Evolutionary conservation across 2,888 invertebrate genomes (phyloP).

Genomic region (Phyllotreta striolata): DNA sequence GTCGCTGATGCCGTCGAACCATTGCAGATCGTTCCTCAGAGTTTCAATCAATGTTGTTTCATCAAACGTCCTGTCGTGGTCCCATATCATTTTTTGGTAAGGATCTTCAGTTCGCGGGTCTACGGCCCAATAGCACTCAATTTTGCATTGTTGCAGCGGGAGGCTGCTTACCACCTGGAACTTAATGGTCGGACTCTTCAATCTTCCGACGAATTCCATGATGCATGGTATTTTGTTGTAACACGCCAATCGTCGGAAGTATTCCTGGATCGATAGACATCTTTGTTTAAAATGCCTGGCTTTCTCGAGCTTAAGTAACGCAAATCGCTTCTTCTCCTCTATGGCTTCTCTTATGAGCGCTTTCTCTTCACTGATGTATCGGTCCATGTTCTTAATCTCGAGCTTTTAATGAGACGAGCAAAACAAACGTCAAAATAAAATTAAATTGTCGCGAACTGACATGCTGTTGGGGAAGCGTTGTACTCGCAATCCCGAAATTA

Average conservation of each 20-base stretch:
- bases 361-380: constrained; percentile 17
- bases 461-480: no score
- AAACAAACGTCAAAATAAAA: no score
- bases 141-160: constrained; percentile 31
- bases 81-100: constrained; percentile 43
- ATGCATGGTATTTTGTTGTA: constrained; percentile 26
- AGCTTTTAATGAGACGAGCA: no score
- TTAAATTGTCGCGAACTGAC: no score
- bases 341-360: constrained; percentile 26
- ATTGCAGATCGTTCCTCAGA: constrained; percentile 40
- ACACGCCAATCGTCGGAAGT: constrained; percentile 28
- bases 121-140: constrained; percentile 8
- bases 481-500: no score
- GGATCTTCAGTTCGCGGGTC: constrained; percentile 35
- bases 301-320: neutral
- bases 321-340: constrained; percentile 23
- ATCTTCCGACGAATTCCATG: constrained; percentile 21
- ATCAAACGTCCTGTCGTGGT: constrained; percentile 48
- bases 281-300: constrained; percentile 23
- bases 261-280: constrained; percentile 25
- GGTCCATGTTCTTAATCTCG: no score
- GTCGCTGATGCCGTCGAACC: constrained; percentile 42
- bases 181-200: constrained; percentile 18
- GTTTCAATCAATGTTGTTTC: constrained; percentile 37
- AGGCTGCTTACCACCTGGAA: constrained; percentile 33